Conservation (phyloP, 2,797 vertebrate genomes). For the Champsocephalus gunnari region DNA sequence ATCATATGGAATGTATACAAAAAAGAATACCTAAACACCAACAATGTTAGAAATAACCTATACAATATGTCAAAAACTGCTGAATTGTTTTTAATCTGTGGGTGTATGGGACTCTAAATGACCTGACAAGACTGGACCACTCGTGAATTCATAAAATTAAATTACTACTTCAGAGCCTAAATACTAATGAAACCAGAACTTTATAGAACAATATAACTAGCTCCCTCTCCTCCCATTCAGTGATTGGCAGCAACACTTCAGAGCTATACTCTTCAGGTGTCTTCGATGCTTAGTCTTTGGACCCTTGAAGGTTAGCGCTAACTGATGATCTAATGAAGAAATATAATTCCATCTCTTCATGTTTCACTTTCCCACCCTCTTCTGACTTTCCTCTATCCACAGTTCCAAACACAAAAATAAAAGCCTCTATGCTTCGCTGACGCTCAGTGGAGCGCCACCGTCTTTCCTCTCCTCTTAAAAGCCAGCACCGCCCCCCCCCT, state of each 20-base stretch:
- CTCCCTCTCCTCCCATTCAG: not conserved
- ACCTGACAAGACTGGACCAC: too few species aligned
- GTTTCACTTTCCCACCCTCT: constrained; percentile 42
- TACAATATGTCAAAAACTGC: too few species aligned
- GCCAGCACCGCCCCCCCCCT: constrained; percentile 20
- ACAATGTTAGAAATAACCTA: too few species aligned
- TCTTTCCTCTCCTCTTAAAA: constrained; percentile 61
- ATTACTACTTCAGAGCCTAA: too few species aligned
- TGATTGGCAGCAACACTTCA: not conserved
- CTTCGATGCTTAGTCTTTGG: constrained; percentile 1
- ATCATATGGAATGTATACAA: too few species aligned
- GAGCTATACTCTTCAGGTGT: not conserved
- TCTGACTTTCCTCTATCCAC: constrained; percentile 14
- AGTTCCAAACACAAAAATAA: constrained; percentile 34
- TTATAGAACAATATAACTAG: too few species aligned
- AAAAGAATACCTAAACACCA: too few species aligned
- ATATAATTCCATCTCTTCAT: constrained; percentile 29
- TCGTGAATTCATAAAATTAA: too few species aligned
- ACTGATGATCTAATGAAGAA: constrained; percentile 29
- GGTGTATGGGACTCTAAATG: too few species aligned
- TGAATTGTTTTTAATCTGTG: too few species aligned
- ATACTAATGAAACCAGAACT: too few species aligned
- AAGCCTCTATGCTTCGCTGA: constrained; percentile 68
- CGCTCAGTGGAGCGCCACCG: constrained; percentile 59
- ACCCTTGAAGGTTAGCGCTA: not conserved